phyloP scores from a whole-genome alignment of 2,888 invertebrate genomes.

The Drosophila meridiana region DNA sequence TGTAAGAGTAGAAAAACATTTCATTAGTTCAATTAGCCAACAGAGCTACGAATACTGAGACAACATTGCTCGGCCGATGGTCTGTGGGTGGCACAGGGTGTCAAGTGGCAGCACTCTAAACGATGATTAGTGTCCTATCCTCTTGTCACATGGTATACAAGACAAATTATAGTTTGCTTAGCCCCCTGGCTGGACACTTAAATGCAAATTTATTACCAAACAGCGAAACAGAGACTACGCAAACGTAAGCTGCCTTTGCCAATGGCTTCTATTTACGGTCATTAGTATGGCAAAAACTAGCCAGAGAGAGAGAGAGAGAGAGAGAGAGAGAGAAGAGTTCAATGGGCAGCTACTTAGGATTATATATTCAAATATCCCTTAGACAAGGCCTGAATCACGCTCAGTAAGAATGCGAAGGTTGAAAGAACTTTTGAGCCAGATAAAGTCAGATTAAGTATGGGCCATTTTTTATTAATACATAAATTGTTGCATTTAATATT shows the following conservation, averaged over 20 bases:
- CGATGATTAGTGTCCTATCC: slow-evolving; percentile 72
- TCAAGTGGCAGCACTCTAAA: slow-evolving; percentile 65
- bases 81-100: slow-evolving; percentile 25
- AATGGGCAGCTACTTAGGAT: slow-evolving; percentile 13
- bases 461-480: not conserved
- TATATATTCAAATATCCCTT: slow-evolving; percentile 21
- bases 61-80: slow-evolving; percentile 17
- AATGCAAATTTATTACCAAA: slow-evolving; percentile 69
- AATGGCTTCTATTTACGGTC: slow-evolving; percentile 20
- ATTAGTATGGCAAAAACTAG: slow-evolving; percentile 23
- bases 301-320: not conserved
- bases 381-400: not conserved
- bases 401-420: not conserved
- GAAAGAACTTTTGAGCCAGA: not conserved
- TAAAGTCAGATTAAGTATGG: not conserved
- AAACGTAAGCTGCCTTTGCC: slow-evolving; percentile 3
- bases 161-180: slow-evolving; percentile 75
- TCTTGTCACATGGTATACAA: slow-evolving; percentile 65
- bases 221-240: slow-evolving; percentile 9
- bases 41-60: slow-evolving; percentile 39
- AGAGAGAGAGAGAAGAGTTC: slow-evolving; percentile 12
- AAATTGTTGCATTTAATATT: not conserved
- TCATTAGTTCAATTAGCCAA: slow-evolving; percentile 79
- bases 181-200: slow-evolving; percentile 43
- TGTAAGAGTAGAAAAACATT: slow-evolving; percentile 57